Evolutionary conservation across 2,113 vertebrate species (phyloP).

Genomic region (Pangasianodon hypophthalmus): DNA sequence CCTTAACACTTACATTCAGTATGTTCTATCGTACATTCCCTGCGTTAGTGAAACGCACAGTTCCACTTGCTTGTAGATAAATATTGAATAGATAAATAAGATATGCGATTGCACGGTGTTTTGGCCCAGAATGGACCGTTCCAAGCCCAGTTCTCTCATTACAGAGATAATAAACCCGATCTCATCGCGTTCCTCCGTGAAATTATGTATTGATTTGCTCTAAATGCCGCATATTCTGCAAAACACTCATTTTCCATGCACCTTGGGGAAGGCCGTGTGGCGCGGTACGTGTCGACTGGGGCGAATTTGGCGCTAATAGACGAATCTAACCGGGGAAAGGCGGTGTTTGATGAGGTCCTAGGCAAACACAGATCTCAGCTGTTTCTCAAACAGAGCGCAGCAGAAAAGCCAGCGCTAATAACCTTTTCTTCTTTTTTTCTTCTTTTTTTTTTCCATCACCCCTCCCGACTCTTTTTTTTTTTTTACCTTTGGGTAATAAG

Average conservation of each 20-base stretch:
- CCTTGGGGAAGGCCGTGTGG: slow-evolving; percentile 38
- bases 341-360: slow-evolving; percentile 54
- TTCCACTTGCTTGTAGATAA: slow-evolving; percentile 19
- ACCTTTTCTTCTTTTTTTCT: slow-evolving; percentile 54
- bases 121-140: slow-evolving; percentile 34
- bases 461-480: slow-evolving; percentile 30
- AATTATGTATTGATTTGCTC: slow-evolving; percentile 58
- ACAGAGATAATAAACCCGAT: slow-evolving; percentile 57
- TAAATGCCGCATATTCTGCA: slow-evolving; percentile 32
- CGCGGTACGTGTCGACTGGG: slow-evolving; percentile 39
- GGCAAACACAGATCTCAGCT: slow-evolving; percentile 56
- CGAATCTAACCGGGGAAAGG: slow-evolving; percentile 58
- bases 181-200: slow-evolving; percentile 49
- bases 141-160: slow-evolving; percentile 51
- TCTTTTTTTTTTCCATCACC: neutral
- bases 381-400: slow-evolving; percentile 44
- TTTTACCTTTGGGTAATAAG: slow-evolving; percentile 69
- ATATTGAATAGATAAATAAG: slow-evolving; percentile 23
- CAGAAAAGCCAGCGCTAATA: slow-evolving; percentile 48
- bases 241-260: slow-evolving; percentile 39
- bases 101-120: slow-evolving; percentile 6
- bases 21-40: neutral
- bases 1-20: neutral
- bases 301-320: slow-evolving; percentile 50
- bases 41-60: neutral